Base-by-base conservation (phyloP, 2,113 vertebrate species). In the Thymallus thymallus region DNA sequence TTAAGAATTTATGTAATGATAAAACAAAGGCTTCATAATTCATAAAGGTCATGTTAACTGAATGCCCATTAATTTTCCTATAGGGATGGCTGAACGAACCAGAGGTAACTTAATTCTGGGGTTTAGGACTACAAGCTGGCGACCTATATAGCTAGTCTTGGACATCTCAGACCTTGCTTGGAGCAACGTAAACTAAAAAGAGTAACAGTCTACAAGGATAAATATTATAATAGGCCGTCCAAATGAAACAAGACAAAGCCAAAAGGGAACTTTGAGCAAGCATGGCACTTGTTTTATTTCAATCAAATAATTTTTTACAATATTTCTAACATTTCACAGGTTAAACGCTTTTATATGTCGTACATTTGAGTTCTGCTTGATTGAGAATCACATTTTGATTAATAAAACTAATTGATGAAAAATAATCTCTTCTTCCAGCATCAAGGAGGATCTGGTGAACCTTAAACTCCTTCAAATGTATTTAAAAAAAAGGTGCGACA, bases 211-310 rank as follows among this genome's bases (percentile, higher is more conserved):
- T 45, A 70, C 3, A 6, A 60, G 66, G 23, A 24, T 22, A 1
- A 23, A 61, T 51, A 51, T 3, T 16, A 51, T 10, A 45, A 3
- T 12, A 24, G n/a, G 58, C 9, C 0, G 20, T 61, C 64, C 2
- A 41, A 67, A 22, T n/a, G 14, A 32, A 65, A 14, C 58, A 24
- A 12, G 12, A 22, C 10, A 24, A 24, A 58, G 4, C 14, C 26
- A 26, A 30, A 22, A 24, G 1, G 22, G 41, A 7, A 2, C n/a
- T 45, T 46, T 46, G 10, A 22, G n/a, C 56, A 60, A 60, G 70
- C 72, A 88, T 93, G 91, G 91, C 89, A 92, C 90, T 78, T 82
- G 10, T 71, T 91, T 93, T 93, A 92, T 91, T 93, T 77, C 79
- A 88, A 90, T 89, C 58, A 86, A 88, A 87, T 85, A 75, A 78